phyloP scores from a whole-genome alignment of 2,797 vertebrate species.

The Myotis daubentonii region DNA sequence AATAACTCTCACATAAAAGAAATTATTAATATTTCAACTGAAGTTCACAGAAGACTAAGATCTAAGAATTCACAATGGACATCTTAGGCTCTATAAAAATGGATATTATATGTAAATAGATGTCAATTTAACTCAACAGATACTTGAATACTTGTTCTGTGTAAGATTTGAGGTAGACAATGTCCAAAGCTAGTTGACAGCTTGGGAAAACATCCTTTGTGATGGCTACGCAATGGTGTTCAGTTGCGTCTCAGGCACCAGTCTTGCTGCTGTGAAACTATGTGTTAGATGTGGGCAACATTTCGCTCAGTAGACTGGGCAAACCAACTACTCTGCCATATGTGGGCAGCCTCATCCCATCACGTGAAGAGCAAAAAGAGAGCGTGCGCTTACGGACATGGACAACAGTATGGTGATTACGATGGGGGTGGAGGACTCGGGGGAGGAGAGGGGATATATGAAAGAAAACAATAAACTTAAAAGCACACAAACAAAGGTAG shows the following conservation, averaged over 20 bases:
- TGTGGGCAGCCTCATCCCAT: neutral
- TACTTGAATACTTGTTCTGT: neutral
- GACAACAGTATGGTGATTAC: too few relatives aligned
- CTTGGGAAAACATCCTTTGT: neutral
- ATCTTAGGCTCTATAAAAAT: neutral
- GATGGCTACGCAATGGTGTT: neutral
- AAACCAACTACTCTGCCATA: neutral
- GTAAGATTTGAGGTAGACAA: neutral
- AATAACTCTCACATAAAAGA: conserved; percentile 45
- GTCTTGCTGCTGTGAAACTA: neutral
- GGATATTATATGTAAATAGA: neutral
- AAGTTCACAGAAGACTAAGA: neutral
- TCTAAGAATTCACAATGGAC: neutral
- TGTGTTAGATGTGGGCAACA: neutral
- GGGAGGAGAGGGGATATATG: too few relatives aligned
- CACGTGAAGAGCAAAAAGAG: neutral
- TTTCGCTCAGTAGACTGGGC: neutral
- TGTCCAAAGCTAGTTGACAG: neutral
- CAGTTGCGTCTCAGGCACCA: neutral
- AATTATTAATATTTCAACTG: conserved; percentile 40
- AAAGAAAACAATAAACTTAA: too few relatives aligned
- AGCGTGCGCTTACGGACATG: too few relatives aligned
- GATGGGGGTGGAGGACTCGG: too few relatives aligned
- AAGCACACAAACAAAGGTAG: too few relatives aligned
- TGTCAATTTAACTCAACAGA: neutral